Base-by-base conservation (phyloP, 2,888 invertebrate species). In the Andrena flavipes region DNA sequence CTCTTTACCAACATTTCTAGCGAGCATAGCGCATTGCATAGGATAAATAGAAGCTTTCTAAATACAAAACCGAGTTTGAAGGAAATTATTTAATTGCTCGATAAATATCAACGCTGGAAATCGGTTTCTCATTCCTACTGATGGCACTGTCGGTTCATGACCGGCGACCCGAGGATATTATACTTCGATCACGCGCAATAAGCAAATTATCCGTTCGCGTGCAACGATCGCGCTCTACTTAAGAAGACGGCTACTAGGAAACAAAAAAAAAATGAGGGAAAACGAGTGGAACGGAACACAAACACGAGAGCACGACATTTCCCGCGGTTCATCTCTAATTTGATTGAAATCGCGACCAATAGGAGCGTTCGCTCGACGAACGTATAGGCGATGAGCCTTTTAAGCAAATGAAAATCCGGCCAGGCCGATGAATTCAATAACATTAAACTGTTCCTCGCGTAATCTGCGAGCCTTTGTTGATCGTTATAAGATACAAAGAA, bases 171-270 rank as follows among this genome's bases (percentile, higher is more conserved):
- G n/a, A 10, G 20, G 56, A 67, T 71, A 80, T 54, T 59, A 42
- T 42, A 60, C 6, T n/a, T 16, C 23, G 13, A 13, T 30, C 62
- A 42, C 16, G 60, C 8, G 51, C 77, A 60, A 60, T 51, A 77
- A 70, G 77, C 78, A 78, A 80, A 80, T 78, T 77, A 65, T 54
- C 16, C 54, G 70, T 71, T 80, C 79, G 80, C 80, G 78, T 80
- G 80, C 78, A 16, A 23, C 64, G 35, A 64, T 63, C 42, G 54
- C 20, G 54, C 8, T 54, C 30, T 8, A 65, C 20, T 67, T 42
- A 29, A 63, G 42, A 20, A 63, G 68, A 54, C 33, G 51, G 20
- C 68, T 49, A 49, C 49, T n/a, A 3, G 33, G 63, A 63, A 30
- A 74, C 59, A 23, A 10, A 30, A n/a, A 20, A 30, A 13, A 30